phyloP scores from a whole-genome alignment of 2,888 invertebrate species.

The Cryptophagus acutangulus region DNA sequence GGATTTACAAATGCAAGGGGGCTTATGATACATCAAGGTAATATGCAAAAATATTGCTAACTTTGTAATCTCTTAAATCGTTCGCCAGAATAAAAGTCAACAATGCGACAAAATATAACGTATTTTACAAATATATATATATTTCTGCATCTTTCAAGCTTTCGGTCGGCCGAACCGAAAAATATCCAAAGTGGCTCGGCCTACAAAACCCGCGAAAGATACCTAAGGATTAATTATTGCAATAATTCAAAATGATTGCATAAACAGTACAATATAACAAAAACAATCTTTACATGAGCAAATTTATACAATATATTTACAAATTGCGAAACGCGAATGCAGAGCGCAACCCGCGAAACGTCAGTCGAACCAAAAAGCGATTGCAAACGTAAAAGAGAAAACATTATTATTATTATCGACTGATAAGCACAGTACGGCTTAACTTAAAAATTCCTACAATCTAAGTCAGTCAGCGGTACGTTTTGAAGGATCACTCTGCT shows the following conservation, averaged over 20 bases:
- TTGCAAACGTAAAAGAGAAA: conserved; percentile 25
- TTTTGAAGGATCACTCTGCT: conserved; percentile 38
- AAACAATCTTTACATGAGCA: conserved; percentile 50
- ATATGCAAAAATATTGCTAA: conserved; percentile 53
- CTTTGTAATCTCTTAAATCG: conserved; percentile 45
- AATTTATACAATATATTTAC: conserved; percentile 48
- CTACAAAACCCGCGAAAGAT: no score
- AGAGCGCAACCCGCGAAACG: conserved; percentile 29
- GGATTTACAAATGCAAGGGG: conserved; percentile 45
- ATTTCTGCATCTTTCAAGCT: not conserved
- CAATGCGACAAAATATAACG: conserved; percentile 41
- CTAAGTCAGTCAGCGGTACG: conserved; percentile 46
- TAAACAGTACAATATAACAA: conserved; percentile 45
- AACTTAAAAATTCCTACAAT: conserved; percentile 39
- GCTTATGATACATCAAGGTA: conserved; percentile 48
- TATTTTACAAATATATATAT: conserved; percentile 24
- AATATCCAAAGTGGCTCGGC: conserved; percentile 3
- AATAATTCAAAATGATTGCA: conserved; percentile 28
- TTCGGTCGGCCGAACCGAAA: not conserved
- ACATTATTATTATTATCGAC: conserved; percentile 37
- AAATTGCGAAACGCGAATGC: conserved; percentile 34
- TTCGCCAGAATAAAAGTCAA: conserved; percentile 45
- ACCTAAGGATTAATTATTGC: conserved; percentile 19
- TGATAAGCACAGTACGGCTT: conserved; percentile 33
- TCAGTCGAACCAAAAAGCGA: conserved; percentile 35